phyloP scores from a whole-genome alignment of 1,140 invertebrate genomes.

The Carposina sasakii region DNA sequence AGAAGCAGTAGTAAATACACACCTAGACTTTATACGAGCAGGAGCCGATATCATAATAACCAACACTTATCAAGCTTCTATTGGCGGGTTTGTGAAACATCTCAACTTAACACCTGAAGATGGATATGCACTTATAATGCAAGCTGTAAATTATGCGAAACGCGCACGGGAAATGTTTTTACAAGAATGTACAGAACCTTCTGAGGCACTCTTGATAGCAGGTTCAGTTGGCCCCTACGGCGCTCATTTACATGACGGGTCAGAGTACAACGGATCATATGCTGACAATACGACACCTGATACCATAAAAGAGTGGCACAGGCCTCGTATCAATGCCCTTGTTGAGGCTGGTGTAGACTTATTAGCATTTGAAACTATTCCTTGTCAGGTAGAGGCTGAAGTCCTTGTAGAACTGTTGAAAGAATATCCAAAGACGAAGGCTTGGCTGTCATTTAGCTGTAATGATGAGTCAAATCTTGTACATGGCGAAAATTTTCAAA shows the following conservation, averaged over 20 bases:
- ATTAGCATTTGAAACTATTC: slow-evolving; percentile 92
- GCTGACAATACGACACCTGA: slow-evolving; percentile 75
- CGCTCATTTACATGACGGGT: slow-evolving; percentile 87
- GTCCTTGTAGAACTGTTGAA: slow-evolving; percentile 82
- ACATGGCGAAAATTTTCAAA: slow-evolving; percentile 77
- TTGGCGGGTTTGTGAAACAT: slow-evolving; percentile 83
- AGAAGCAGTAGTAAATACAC: slow-evolving; percentile 80
- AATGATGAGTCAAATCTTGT: slow-evolving; percentile 71
- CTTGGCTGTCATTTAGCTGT: slow-evolving; percentile 89
- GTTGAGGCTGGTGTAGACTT: slow-evolving; percentile 85
- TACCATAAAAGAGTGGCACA: slow-evolving; percentile 84
- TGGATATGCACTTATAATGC: slow-evolving; percentile 78
- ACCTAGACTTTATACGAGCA: slow-evolving; percentile 84
- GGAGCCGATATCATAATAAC: slow-evolving; percentile 89
- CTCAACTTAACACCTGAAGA: slow-evolving; percentile 76
- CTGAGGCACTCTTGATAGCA: slow-evolving; percentile 73
- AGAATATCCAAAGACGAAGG: slow-evolving; percentile 80
- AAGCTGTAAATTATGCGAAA: slow-evolving; percentile 79
- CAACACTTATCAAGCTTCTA: slow-evolving; percentile 90
- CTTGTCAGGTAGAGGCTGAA: slow-evolving; percentile 85
- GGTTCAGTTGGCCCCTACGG: slow-evolving; percentile 94
- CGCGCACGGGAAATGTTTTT: slow-evolving; percentile 73
- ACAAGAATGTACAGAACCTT: slow-evolving; percentile 57
- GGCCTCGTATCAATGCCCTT: slow-evolving; percentile 81
- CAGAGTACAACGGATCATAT: slow-evolving; percentile 91